Conservation (phyloP, 2,888 invertebrate genomes). For the Tipula vernalis region DNA sequence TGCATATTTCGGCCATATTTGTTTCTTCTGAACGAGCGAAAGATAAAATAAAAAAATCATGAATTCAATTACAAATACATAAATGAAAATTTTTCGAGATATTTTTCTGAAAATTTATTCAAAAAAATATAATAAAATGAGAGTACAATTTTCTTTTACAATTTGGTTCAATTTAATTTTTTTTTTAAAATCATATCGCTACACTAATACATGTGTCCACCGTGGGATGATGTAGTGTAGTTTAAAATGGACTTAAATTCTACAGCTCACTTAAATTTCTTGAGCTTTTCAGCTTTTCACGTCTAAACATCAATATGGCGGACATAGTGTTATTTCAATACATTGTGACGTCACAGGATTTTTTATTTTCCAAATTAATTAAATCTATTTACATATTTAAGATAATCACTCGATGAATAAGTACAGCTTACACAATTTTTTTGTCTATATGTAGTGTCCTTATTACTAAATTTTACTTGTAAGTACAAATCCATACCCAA, state of each 20-base stretch:
- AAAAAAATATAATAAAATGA: not conserved
- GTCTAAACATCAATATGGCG: not conserved
- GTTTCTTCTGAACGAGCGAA: not conserved
- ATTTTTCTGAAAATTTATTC: not conserved
- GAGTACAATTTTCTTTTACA: not conserved
- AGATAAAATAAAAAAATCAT: not conserved
- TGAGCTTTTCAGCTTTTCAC: not conserved
- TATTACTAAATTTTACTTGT: not conserved
- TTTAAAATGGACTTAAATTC: not conserved
- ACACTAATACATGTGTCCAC: not conserved
- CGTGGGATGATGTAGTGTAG: not conserved
- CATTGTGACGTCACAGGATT: not conserved
- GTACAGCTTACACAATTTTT: not conserved
- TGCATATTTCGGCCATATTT: conserved; percentile 15
- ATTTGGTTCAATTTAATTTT: not conserved
- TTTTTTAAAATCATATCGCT: not conserved
- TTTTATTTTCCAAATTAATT: not conserved
- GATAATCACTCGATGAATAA: not conserved
- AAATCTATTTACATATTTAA: not conserved
- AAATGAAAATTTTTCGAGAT: not conserved
- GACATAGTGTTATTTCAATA: not conserved
- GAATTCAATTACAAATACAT: not conserved
- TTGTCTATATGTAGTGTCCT: not conserved
- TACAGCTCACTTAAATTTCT: not conserved
- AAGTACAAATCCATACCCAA: not conserved